Base-by-base conservation (phyloP, 2,797 vertebrate species). In the Orestias chungarensis region DNA sequence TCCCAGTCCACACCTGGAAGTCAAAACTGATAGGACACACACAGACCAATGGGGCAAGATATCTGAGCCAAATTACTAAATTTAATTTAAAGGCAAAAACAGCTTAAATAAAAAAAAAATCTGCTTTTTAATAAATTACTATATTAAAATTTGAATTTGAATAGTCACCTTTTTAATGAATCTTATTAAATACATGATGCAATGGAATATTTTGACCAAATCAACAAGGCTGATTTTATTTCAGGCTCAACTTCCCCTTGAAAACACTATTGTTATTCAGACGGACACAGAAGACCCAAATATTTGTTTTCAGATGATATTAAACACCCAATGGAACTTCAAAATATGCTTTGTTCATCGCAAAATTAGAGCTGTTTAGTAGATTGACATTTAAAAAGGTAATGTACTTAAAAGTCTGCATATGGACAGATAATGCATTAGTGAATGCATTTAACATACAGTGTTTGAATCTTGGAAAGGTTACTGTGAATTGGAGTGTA, bases 1-100 rank as follows among this genome's bases (percentile, higher is more conserved):
- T 65, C 55, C 67, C 73, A 52, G 59, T 64, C 47, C 31, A 76
- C 78, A 84, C 68, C 66, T 85, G 76, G 70, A 77, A 61, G 66
- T 70, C 68, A 42, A 79, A 33, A 42, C 49, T 59, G 74, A 59
- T 62, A 43, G n/a, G 64, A 67, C 64, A 64, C 67, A 70, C 52
- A 55, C 1, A 47, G 68, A 40, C 62, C 38, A 29, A 3, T 23
- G 31, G 9, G 31, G 31, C 18, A 59, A 35, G 18, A 33, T 61
- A 38, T n/a, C 33, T n/a, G n/a, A 61, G 57, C 33, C 57, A n/a
- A 31, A n/a, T 20, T 61, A 35, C 33, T 6, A 38, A 12, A 38
- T 38, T 61, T 61, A 3, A 61, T 61, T 61, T 61, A n/a, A 61
- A 2, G 18, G 4, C 3, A n/a, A 38, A 61, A n/a, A 38, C 31